Conservation (phyloP, 2,797 vertebrate species). For the Danio tinwini region DNA sequence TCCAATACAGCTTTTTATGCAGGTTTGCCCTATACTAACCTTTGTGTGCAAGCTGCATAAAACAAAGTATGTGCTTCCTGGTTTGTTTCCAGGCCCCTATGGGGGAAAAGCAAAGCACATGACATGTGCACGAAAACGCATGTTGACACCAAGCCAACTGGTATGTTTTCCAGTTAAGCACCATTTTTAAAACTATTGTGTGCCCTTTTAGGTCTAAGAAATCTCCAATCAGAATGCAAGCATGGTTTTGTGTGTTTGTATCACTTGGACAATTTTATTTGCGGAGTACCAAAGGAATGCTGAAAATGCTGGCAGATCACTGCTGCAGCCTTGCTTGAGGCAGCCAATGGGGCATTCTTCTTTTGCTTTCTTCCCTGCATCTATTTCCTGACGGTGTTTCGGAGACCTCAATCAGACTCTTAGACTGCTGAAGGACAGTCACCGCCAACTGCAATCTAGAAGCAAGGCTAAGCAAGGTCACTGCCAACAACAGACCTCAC, state of each 20-base stretch:
- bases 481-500: slow-evolving; percentile 46
- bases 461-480: slow-evolving; percentile 45
- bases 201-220: slow-evolving; percentile 5
- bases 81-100: slow-evolving; percentile 4
- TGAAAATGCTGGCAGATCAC: slow-evolving; percentile 44
- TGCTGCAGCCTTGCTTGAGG: slow-evolving; percentile 29
- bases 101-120: background rate
- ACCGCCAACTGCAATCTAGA: slow-evolving; percentile 29
- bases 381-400: slow-evolving; percentile 40
- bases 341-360: slow-evolving; percentile 43
- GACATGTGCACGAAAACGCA: background rate
- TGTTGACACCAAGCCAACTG: background rate
- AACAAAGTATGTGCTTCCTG: slow-evolving; percentile 8
- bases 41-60: background rate
- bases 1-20: slow-evolving; percentile 7
- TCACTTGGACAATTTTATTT: slow-evolving; percentile 44
- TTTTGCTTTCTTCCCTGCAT: slow-evolving; percentile 37
- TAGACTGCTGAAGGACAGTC: slow-evolving; percentile 26
- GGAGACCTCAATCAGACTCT: slow-evolving; percentile 8
- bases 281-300: slow-evolving; percentile 55
- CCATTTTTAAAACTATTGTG: background rate
- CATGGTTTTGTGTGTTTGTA: slow-evolving; percentile 31
- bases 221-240: slow-evolving; percentile 17
- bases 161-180: slow-evolving; percentile 17
- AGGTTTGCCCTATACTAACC: slow-evolving; percentile 14